Percentiles rank a stretch among this genome's conserved stretches.
phyloP scores from a whole-genome alignment of 37 sponge, comb jelly and placozoan genomes.

The Lycopodina hypogea region DNA sequence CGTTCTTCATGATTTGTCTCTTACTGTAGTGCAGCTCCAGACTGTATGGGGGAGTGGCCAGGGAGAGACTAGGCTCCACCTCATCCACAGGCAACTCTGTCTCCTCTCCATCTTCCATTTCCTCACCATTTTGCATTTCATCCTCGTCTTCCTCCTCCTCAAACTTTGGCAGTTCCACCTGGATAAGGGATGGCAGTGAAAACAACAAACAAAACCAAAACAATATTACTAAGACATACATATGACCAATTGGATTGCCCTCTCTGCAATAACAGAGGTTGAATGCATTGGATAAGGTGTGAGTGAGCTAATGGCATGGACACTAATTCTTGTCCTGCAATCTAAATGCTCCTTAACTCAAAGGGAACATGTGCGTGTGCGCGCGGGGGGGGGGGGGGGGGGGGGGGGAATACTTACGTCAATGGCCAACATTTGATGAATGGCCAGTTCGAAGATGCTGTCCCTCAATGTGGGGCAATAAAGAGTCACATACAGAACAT shows the following conservation, averaged over 20 bases:
- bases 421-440: conserved; percentile 61
- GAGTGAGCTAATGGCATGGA: too few relatives aligned
- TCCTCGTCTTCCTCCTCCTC: conserved; percentile 28
- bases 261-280: too few relatives aligned
- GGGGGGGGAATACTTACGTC: conserved; percentile 39
- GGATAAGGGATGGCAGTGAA: not conserved
- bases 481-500: conserved; percentile 38
- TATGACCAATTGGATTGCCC: too few relatives aligned
- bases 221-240: not conserved
- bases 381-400: not conserved
- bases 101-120: conserved; percentile 31
- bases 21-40: conserved; percentile 14
- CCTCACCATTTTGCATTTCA: conserved; percentile 5
- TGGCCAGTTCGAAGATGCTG: conserved; percentile 40
- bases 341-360: too few relatives aligned
- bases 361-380: too few relatives aligned
- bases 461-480: conserved; percentile 59
- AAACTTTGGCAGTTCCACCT: conserved; percentile 33
- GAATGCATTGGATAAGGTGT: too few relatives aligned
- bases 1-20: conserved; percentile 42
- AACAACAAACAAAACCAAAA: not conserved
- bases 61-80: not conserved
- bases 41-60: not conserved
- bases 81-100: not conserved
- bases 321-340: too few relatives aligned